Conservation (phyloP, 2,797 vertebrate genomes). For the Sus cebifrons region DNA sequence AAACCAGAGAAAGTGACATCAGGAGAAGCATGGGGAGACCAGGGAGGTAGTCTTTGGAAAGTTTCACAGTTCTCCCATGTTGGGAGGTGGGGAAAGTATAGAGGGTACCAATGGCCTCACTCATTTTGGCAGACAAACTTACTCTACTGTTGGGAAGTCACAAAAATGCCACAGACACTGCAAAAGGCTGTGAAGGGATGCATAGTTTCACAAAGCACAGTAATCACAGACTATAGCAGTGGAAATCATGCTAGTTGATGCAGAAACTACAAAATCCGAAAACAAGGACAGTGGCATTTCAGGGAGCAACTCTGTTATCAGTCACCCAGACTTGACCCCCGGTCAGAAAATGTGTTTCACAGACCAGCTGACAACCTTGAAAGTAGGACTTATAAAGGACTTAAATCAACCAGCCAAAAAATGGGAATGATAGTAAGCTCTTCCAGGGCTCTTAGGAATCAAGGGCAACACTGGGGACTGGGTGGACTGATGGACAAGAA, state of each 20-base stretch:
- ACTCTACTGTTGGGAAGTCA: neutral
- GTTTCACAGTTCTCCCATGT: neutral
- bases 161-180: neutral
- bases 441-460: conserved; percentile 2
- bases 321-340: neutral
- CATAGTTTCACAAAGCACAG: neutral
- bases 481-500: conserved; percentile 57
- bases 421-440: neutral
- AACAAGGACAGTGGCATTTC: neutral
- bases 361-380: neutral
- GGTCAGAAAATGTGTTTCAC: neutral
- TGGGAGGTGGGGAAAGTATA: neutral
- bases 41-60: neutral
- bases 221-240: neutral
- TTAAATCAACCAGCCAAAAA: conserved; percentile 33
- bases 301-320: neutral
- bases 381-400: neutral
- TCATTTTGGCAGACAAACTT: neutral
- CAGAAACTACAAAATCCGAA: neutral
- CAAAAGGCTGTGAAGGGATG: neutral
- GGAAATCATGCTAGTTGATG: neutral
- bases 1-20: neutral
- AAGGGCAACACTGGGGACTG: neutral
- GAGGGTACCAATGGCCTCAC: neutral
- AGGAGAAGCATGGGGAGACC: neutral